Evolutionary conservation across 2,888 invertebrate species (phyloP), one percentile per base, ranked within the genome.

Genomic region (Sphaerophoria rueppellii): DNA sequence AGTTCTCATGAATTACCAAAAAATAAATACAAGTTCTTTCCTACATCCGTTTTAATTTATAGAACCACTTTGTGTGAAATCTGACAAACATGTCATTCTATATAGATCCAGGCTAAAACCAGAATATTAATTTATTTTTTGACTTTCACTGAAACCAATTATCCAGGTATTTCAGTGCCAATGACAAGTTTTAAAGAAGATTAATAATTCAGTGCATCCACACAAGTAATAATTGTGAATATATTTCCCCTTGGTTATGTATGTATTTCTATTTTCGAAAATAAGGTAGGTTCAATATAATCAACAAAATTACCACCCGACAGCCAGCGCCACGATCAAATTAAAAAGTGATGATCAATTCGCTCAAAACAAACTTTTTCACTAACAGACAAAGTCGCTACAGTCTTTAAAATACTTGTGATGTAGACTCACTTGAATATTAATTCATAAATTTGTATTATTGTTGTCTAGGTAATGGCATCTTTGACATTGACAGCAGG

Each of bases 341-440:
- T 43, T 24, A 60, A 40, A 40, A 40, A 16, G 43, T 43, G 60
- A 40, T 60, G 60, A 60, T 60, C 43, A 43, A 43, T 12, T 12
- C 43, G 24, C 24, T 14, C 11, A 46, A 46, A 46, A n/a, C 46
- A 46, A 46, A 46, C 11, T 46, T 11, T 35, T 24, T 24, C 24
- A 24, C 2, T 24, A 35, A 35, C 35, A 7, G 35, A 57, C 5
- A 46, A 6, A 46, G n/a, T 7, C 4, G n/a, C 2, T 60, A 24
- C 43, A 43, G 40, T 60, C 82, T 76, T 75, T 55, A 75, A 83
- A 76, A 52, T 72, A 76, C 72, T 24, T 69, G 61, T 50, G 60
- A 60, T 43, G 60, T 60, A 69, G 71, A 83, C 80, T 67, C 83
- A 69, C 75, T 80, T 83, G 83, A 83, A 83, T 83, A 72, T 83